A percentile compares a stretch with the other conserved stretches of the same genome.
These are phyloP conservation scores for Trissoscelio sp. DNA, from an alignment of 2,888 invertebrate species.

Conservation along the genomic window DNA sequence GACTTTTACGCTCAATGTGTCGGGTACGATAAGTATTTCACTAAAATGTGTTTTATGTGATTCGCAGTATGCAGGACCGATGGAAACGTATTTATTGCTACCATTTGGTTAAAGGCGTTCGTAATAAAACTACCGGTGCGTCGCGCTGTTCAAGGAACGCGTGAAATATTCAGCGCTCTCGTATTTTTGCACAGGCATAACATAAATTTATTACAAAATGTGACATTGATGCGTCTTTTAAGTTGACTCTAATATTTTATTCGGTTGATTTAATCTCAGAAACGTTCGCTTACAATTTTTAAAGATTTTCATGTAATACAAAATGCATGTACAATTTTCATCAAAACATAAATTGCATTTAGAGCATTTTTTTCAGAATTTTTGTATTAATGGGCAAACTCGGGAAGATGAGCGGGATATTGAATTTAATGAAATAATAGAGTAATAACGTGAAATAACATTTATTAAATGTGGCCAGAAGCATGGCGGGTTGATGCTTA, in stretches of 20 bases:
- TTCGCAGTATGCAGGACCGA: slow-evolving; percentile 57
- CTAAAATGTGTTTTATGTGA: slow-evolving; percentile 76
- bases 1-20: slow-evolving; percentile 73
- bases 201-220: slow-evolving; percentile 36
- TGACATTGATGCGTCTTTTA: slow-evolving; percentile 43
- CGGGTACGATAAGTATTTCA: slow-evolving; percentile 74
- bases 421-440: slow-evolving; percentile 10
- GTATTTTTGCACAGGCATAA: slow-evolving; percentile 25
- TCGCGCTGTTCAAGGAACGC: slow-evolving; percentile 12
- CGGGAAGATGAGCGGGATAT: neutral
- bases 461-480: slow-evolving; percentile 12
- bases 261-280: neutral
- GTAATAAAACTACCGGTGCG: slow-evolving; percentile 42
- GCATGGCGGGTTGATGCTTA: slow-evolving; percentile 20
- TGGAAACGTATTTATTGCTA: slow-evolving; percentile 72
- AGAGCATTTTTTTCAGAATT: no score
- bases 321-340: no score
- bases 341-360: no score
- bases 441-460: slow-evolving; percentile 5
- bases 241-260: slow-evolving; percentile 13
- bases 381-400: neutral
- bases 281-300: neutral
- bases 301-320: no score
- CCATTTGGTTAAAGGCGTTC: slow-evolving; percentile 39
- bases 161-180: slow-evolving; percentile 29